Percentiles rank a stretch among this genome's conserved stretches.
Evolutionary conservation across 2,113 vertebrate genomes (phyloP).

Genomic region (Malurus melanocephalus): DNA sequence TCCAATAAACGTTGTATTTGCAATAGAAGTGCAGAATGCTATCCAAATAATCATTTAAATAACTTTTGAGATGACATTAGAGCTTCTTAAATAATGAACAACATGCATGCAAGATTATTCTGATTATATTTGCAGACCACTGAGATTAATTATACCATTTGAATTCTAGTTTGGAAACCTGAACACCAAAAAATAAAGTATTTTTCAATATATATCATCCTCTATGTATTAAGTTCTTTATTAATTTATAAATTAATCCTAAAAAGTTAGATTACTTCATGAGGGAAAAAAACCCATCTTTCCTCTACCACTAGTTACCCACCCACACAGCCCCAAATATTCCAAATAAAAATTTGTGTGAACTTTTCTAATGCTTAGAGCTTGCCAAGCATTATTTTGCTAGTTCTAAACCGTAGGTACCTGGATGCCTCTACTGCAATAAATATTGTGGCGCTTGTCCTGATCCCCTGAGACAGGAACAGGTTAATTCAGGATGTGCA

Average conservation of each 20-base stretch:
- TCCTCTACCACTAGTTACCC: not conserved
- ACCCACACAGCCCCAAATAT: not conserved
- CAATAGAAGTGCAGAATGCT: not conserved
- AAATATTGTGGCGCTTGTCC: not conserved
- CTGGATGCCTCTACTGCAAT: accelerated
- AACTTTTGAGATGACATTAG: not conserved
- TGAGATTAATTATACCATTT: not conserved
- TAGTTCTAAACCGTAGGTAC: not conserved
- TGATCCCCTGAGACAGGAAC: accelerated
- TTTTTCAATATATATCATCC: not conserved
- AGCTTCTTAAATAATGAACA: not conserved
- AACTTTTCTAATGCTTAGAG: not conserved
- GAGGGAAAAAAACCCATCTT: not conserved
- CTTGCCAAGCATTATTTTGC: not conserved
- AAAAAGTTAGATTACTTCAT: not conserved
- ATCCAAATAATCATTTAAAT: not conserved
- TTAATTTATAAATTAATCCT: not conserved
- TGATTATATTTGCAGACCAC: not conserved
- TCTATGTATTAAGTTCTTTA: not conserved
- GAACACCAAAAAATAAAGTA: not conserved
- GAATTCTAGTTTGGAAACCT: not conserved
- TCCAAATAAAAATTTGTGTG: not conserved
- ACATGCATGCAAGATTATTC: not conserved
- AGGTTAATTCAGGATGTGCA: accelerated
- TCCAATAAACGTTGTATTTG: not conserved